phyloP scores from a whole-genome alignment of 2,797 vertebrate genomes.

The Periophthalmus magnuspinnatus region DNA sequence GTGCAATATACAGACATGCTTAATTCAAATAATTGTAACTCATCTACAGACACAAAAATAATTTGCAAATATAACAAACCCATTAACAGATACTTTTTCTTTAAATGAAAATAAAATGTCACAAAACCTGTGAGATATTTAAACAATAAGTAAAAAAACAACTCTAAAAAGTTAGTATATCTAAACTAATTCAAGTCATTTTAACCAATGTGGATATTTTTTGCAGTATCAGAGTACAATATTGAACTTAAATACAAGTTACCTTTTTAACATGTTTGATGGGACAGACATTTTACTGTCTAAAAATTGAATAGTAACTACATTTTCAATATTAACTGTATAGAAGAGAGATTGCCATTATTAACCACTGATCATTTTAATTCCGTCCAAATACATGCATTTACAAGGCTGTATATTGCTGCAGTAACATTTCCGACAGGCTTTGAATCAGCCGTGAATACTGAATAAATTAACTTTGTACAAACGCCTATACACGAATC shows the following conservation, averaged over 20 bases:
- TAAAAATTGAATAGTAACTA: too few relatives aligned
- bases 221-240: neutral
- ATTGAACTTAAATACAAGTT: neutral
- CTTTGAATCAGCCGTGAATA: constrained; percentile 50
- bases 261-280: neutral
- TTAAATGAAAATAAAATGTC: neutral
- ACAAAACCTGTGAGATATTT: too few relatives aligned
- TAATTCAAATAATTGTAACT: neutral
- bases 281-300: neutral
- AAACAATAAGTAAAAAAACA: too few relatives aligned
- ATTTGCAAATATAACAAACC: neutral
- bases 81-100: neutral
- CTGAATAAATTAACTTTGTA: constrained; percentile 72
- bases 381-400: constrained; percentile 52
- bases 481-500: constrained; percentile 58
- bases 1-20: neutral
- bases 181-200: neutral
- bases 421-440: constrained; percentile 31
- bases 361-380: neutral
- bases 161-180: neutral
- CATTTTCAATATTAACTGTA: neutral
- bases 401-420: constrained; percentile 46
- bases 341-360: neutral
- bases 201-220: neutral
- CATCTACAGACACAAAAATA: neutral